Percentiles rank a stretch among this genome's conserved stretches.
These are phyloP conservation scores for Tauraco erythrolophus DNA, from an alignment of 2,113 vertebrate species.

Conservation along the genomic window DNA sequence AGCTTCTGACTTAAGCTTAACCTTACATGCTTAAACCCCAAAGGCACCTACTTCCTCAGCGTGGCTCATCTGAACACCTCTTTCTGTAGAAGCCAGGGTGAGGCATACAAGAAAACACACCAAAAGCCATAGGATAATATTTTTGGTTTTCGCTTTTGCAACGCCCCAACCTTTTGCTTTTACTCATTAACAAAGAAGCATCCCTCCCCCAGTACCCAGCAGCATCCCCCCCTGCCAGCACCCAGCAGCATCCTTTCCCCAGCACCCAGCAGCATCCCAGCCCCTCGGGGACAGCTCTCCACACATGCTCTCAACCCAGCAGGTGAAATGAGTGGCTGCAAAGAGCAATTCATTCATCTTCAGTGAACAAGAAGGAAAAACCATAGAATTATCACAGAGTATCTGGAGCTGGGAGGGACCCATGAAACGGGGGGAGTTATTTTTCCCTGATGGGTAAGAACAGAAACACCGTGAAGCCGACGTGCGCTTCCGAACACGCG, in stretches of 20 bases:
- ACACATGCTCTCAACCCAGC: neutral
- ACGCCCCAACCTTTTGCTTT: neutral
- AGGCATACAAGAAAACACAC: neutral
- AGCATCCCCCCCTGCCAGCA: neutral
- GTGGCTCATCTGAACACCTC: neutral
- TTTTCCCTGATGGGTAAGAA: neutral
- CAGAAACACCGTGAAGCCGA: neutral
- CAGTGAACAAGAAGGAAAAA: neutral
- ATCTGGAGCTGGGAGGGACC: too few relatives aligned
- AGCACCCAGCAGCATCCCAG: neutral
- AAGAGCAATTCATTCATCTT: neutral
- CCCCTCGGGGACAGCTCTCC: neutral
- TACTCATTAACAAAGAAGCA: neutral
- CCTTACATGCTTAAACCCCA: neutral
- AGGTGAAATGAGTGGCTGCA: neutral
- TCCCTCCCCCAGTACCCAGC: too few relatives aligned
- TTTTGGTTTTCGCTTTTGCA: neutral
- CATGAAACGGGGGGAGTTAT: neutral
- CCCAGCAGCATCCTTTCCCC: neutral
- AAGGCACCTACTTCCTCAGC: neutral
- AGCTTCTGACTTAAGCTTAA: neutral
- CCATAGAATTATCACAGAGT: too few relatives aligned
- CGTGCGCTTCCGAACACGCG: neutral
- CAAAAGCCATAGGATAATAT: neutral
- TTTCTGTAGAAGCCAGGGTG: neutral